Base-by-base conservation (phyloP, 2,113 vertebrate species). In the Himantopus leucocephalus region DNA sequence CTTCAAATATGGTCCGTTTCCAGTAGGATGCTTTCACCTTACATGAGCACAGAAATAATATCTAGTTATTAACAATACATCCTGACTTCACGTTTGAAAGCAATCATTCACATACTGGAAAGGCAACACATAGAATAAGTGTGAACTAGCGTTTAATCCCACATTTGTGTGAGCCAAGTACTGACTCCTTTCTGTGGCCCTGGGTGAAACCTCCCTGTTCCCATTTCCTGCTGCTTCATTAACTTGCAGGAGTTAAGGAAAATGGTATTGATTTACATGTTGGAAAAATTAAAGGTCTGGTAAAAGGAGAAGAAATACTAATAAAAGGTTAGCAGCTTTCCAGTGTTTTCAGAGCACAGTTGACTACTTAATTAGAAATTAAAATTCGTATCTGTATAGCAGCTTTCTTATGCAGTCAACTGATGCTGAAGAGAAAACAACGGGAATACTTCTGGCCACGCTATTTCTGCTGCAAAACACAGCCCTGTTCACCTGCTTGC, bases 391-490 rank as follows among this genome's bases (percentile, higher is more conserved):
- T 56, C 41, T 71, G n/a, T 82, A 62, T 5, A 72, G 76, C 43
- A 81, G 47, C 66, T 89, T 91, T 64, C 66, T 87, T 32, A 60
- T 0, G 19, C 43, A 85, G 60, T 78, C 79, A 89, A 3, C 43
- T 92, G 58, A 82, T 59, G 63, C 24, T 85, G 67, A 90, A 76
- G 39, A 67, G 30, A 89, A 95, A 75, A 84, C 52, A 85, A 84
- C 2, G 5, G 45, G 27, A 90, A 30, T 66, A 85, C 70, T 93
- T 93, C 81, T 88, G 85, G 59, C 67, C 1, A 0, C 78, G 59
- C 45, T 87, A 27, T 95, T 95, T 92, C 85, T 97, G 62, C 64
- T 82, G n/a, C 35, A 78, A 93, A 92, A 90, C 64, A 80, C 71
- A 91, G 87, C 67, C 77, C 82, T 29, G 29, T 26, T 92, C 43